Conservation (phyloP, 2,888 invertebrate genomes). For the Pseudococcus longispinus region DNA sequence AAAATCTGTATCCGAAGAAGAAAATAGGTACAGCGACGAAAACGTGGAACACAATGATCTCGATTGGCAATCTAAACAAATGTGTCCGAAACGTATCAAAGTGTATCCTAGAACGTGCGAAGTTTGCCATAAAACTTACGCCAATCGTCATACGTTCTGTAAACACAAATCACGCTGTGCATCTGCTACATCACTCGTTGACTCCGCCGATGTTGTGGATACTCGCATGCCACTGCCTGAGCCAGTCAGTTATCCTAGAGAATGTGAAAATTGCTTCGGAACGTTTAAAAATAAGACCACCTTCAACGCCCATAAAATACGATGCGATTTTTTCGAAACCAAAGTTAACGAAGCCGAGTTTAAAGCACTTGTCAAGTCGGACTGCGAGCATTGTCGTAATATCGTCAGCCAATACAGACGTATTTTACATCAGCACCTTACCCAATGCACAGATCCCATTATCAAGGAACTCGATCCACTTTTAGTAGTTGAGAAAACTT, state of each 20-base stretch:
- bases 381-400: slow-evolving; percentile 26
- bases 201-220: background rate
- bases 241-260: background rate
- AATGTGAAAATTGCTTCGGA: slow-evolving; percentile 24
- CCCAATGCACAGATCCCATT: background rate
- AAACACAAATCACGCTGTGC: background rate
- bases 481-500: background rate
- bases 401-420: background rate
- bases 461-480: background rate
- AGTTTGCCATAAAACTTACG: background rate
- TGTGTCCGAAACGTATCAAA: background rate
- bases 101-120: background rate
- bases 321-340: slow-evolving; percentile 28
- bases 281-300: background rate
- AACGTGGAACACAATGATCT: background rate
- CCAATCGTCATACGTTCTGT: background rate
- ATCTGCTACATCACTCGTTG: background rate
- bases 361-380: background rate
- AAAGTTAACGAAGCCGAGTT: background rate
- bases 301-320: slow-evolving; percentile 15
- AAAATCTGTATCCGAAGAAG: background rate
- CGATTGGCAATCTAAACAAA: background rate
- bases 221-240: background rate
- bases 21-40: background rate
- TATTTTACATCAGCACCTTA: slow-evolving; percentile 1